phyloP scores from a whole-genome alignment of 2,113 vertebrate genomes.

The Leucopsar rothschildi region DNA sequence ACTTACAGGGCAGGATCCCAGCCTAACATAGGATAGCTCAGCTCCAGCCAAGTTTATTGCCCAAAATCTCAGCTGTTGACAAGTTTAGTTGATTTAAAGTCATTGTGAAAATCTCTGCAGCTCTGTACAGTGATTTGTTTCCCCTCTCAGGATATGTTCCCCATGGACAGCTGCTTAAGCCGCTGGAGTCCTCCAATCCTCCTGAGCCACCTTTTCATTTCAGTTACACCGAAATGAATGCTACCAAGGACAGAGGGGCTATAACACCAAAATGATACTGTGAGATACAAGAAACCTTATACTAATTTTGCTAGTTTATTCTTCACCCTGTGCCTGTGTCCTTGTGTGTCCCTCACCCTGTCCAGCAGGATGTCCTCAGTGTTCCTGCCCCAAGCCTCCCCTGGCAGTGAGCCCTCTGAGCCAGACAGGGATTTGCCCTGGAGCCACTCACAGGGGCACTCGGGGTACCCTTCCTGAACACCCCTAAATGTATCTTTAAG shows the following conservation, averaged over 20 bases:
- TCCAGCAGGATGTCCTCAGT: background rate
- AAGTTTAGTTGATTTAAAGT: background rate
- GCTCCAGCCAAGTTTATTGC: background rate
- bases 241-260: background rate
- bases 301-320: background rate
- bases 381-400: background rate
- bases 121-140: background rate
- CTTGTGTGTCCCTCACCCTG: background rate
- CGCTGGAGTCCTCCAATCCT: background rate
- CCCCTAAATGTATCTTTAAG: background rate
- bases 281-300: background rate
- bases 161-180: background rate
- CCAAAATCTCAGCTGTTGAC: background rate
- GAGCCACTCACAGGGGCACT: background rate
- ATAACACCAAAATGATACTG: background rate
- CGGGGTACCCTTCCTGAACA: background rate
- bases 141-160: background rate
- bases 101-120: background rate
- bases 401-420: background rate
- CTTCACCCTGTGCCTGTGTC: background rate
- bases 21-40: background rate
- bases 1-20: background rate
- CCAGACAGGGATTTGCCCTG: fast-evolving
- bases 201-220: background rate
- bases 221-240: background rate